Conservation (phyloP, 2,113 vertebrate species). For the Podarcis muralis region DNA sequence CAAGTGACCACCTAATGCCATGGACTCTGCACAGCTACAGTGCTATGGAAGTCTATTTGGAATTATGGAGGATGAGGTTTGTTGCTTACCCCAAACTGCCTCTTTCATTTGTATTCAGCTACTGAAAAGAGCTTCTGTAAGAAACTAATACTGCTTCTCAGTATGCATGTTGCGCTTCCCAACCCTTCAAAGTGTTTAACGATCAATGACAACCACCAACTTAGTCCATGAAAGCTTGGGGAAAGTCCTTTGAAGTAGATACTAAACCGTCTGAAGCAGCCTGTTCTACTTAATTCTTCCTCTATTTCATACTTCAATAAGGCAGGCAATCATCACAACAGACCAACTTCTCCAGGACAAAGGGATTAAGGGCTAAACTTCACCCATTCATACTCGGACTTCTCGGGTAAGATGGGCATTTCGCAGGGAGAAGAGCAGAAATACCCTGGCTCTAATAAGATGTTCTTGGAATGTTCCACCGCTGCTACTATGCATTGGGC, state of each 20-base stretch:
- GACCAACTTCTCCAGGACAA: not conserved
- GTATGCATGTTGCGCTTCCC: not conserved
- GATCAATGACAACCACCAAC: conserved; percentile 7
- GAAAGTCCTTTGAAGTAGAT: conserved; percentile 7
- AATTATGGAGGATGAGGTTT: not conserved
- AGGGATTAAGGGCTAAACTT: not conserved
- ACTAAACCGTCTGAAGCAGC: not conserved
- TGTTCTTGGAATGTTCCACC: not conserved
- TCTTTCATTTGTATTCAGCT: conserved; percentile 19
- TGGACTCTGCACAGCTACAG: not conserved
- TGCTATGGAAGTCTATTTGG: not conserved
- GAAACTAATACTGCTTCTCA: not conserved
- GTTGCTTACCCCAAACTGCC: not conserved
- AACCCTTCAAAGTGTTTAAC: conserved; percentile 14
- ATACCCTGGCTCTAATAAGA: not conserved
- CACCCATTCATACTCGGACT: not conserved
- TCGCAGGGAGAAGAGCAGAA: not conserved
- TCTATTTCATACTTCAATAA: not conserved
- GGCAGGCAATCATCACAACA: not conserved
- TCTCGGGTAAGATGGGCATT: not conserved
- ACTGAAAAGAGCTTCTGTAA: not conserved
- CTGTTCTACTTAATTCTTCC: not conserved
- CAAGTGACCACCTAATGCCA: not conserved
- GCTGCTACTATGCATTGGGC: not conserved
- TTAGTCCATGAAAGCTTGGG: conserved; percentile 4